phyloP scores from a whole-genome alignment of 2,113 vertebrate species.

The Leucoraja erinaceus region DNA sequence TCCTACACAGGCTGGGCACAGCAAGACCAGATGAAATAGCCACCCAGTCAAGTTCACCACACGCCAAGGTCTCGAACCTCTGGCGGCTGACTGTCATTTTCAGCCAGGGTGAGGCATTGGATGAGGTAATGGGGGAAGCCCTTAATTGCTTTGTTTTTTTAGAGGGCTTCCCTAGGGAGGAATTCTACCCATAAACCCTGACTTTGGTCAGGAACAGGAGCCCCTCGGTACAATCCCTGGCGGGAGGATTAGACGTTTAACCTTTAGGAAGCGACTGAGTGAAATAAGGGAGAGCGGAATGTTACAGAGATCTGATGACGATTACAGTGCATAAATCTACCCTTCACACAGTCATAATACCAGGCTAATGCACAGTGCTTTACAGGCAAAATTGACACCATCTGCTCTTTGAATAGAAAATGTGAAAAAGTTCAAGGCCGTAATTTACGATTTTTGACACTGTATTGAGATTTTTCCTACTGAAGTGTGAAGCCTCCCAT shows the following conservation, averaged over 20 bases:
- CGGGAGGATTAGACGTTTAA: slow-evolving; percentile 20
- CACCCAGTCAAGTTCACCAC: neutral
- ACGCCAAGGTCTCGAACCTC: neutral
- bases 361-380: slow-evolving; percentile 22
- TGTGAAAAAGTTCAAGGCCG: slow-evolving; percentile 31
- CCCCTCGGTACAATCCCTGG: neutral
- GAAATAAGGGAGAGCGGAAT: neutral
- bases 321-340: slow-evolving; percentile 30
- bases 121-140: neutral
- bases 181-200: neutral
- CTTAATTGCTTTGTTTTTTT: neutral
- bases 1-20: neutral
- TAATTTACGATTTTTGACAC: slow-evolving; percentile 22
- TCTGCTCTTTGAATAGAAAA: slow-evolving; percentile 17
- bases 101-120: neutral
- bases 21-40: neutral
- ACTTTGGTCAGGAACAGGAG: neutral
- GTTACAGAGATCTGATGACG: neutral
- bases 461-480: slow-evolving; percentile 14
- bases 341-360: slow-evolving; percentile 28
- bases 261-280: slow-evolving; percentile 32
- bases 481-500: slow-evolving; percentile 32
- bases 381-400: slow-evolving; percentile 19
- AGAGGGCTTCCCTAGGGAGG: neutral
- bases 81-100: neutral